Evolutionary conservation across 2,888 invertebrate genomes (phyloP).

Genomic region (Camptogramma bilineatum): DNA sequence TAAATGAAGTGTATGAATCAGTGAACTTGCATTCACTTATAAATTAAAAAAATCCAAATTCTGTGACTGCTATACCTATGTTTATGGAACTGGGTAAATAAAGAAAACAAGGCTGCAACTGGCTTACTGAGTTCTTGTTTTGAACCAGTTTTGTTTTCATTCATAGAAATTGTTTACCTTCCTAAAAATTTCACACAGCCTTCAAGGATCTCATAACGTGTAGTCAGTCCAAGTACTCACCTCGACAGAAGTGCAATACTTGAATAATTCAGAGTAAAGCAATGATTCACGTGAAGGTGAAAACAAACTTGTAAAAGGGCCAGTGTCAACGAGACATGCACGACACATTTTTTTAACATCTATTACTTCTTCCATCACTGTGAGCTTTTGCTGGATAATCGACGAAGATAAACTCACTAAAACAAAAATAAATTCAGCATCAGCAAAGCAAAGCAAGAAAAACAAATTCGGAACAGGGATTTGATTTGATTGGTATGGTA

Average conservation of each 20-base stretch:
- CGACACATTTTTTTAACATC: slow-evolving; percentile 76
- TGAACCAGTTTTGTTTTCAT: neutral
- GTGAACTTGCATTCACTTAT: too few species aligned
- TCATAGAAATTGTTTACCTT: neutral
- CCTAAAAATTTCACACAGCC: neutral
- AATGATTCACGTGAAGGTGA: slow-evolving; percentile 58
- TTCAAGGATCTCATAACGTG: neutral
- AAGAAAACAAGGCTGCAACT: too few species aligned
- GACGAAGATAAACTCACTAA: neutral
- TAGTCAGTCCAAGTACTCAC: slow-evolving; percentile 50
- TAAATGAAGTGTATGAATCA: slow-evolving; percentile 39
- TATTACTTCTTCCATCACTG: slow-evolving; percentile 57
- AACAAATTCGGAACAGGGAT: too few species aligned
- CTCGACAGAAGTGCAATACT: slow-evolving; percentile 80
- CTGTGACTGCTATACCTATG: too few species aligned
- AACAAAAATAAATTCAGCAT: neutral
- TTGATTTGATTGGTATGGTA: too few species aligned
- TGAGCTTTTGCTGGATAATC: neutral
- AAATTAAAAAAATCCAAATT: neutral
- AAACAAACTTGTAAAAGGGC: slow-evolving; percentile 76
- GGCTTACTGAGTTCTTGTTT: neutral
- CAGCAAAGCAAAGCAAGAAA: neutral
- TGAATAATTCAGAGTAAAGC: slow-evolving; percentile 63
- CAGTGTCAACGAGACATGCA: slow-evolving; percentile 71
- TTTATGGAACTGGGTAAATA: too few species aligned